Percentiles rank a stretch among this genome's conserved stretches.
phyloP scores from a whole-genome alignment of 2,888 invertebrate species.

The Synanthedon tipuliformis region DNA sequence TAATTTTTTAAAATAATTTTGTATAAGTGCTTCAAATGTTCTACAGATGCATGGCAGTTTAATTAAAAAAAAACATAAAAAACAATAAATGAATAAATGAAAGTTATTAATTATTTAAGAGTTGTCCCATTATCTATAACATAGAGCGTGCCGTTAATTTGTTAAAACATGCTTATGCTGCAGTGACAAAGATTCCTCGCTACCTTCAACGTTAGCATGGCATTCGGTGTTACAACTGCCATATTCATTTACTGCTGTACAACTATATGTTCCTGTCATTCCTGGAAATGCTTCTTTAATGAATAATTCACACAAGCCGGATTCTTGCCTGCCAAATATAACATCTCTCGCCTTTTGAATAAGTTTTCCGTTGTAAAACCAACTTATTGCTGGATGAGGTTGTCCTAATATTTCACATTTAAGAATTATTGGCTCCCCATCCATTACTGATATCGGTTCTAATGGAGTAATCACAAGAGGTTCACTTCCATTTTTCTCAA shows the following conservation, averaged over 20 bases:
- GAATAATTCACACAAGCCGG: conserved; percentile 83
- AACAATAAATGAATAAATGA: conserved; percentile 12
- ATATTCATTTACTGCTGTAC: conserved; percentile 83
- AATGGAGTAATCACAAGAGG: conserved; percentile 83
- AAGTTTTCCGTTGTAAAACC: conserved; percentile 80
- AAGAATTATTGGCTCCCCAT: conserved; percentile 85
- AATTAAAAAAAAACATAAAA: background rate
- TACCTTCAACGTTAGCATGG: conserved; percentile 86
- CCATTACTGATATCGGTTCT: conserved; percentile 83
- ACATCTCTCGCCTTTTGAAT: conserved; percentile 84
- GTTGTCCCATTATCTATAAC: no score
- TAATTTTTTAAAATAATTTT: no score
- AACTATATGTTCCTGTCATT: conserved; percentile 88
- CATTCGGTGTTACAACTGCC: conserved; percentile 85
- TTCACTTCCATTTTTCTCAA: conserved; percentile 44
- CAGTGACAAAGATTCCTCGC: conserved; percentile 12
- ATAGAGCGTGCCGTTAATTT: no score
- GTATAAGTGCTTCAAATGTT: conserved; percentile 3
- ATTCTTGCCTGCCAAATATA: conserved; percentile 77
- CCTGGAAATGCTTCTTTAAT: conserved; percentile 92
- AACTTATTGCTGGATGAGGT: conserved; percentile 83
- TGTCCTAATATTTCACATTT: conserved; percentile 80
- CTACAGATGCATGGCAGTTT: conserved; percentile 58
- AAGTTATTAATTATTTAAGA: background rate
- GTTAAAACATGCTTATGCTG: background rate